Conservation (phyloP, 2,888 invertebrate species). For the Aplocera efformata region DNA sequence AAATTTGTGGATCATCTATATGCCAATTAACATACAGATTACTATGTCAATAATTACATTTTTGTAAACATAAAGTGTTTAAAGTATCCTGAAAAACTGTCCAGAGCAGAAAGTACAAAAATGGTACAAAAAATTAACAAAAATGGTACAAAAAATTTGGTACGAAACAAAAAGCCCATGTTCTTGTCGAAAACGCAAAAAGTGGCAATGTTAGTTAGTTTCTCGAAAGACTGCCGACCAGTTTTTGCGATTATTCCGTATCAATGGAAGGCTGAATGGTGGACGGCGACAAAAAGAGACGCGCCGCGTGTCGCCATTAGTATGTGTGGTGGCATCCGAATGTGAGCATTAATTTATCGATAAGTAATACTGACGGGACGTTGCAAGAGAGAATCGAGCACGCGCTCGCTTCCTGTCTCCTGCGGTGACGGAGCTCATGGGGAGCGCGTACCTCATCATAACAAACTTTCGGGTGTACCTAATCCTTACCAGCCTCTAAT, state of each 20-base stretch:
- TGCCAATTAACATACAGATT: too few relatives aligned
- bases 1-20: too few relatives aligned
- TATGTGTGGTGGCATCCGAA: slow-evolving; percentile 67
- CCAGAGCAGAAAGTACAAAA: too few relatives aligned
- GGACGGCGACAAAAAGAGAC: slow-evolving; percentile 53
- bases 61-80: too few relatives aligned
- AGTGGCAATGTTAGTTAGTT: slow-evolving; percentile 56
- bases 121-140: too few relatives aligned
- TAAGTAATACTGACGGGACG: slow-evolving; percentile 63
- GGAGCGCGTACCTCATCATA: too few relatives aligned
- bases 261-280: slow-evolving; percentile 76
- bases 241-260: slow-evolving; percentile 59
- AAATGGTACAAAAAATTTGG: too few relatives aligned
- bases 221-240: slow-evolving; percentile 49
- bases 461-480: too few relatives aligned
- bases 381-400: slow-evolving; percentile 51
- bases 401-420: slow-evolving; percentile 62
- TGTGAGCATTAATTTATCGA: slow-evolving; percentile 78
- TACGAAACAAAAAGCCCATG: slow-evolving; percentile 54
- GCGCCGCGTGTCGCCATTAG: slow-evolving; percentile 75
- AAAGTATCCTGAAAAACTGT: too few relatives aligned
- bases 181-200: slow-evolving; percentile 61
- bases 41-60: too few relatives aligned
- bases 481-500: too few relatives aligned
- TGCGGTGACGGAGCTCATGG: too few relatives aligned